Evolutionary conservation across 2,113 vertebrate species (phyloP).

Genomic region (Leucosticte australis): DNA sequence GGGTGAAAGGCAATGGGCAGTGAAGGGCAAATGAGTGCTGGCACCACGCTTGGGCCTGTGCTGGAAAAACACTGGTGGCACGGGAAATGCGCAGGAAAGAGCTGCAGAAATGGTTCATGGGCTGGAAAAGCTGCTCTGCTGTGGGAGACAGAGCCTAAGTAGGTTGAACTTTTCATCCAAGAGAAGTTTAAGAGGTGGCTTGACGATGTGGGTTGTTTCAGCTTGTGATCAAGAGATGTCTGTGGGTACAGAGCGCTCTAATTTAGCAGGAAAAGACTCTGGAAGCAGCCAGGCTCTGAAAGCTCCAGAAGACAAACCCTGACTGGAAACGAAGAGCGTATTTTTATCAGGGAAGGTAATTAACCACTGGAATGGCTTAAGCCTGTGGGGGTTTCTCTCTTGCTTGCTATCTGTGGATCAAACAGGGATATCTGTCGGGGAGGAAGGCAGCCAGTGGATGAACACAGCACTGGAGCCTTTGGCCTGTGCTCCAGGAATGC

Average conservation of each 20-base stretch:
- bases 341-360: constrained; percentile 39
- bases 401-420: constrained; percentile 1
- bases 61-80: background rate
- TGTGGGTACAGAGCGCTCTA: background rate
- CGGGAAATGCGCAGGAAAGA: background rate
- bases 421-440: background rate
- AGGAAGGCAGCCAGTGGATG: background rate
- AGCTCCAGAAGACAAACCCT: background rate
- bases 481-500: background rate
- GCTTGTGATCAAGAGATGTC: constrained; percentile 40
- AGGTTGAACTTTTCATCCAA: constrained; percentile 46
- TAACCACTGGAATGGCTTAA: background rate
- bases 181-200: constrained; percentile 35
- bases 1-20: rapidly evolving
- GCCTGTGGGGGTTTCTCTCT: constrained; percentile 20
- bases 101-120: background rate
- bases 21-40: background rate
- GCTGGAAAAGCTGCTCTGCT: background rate
- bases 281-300: background rate
- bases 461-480: background rate
- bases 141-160: background rate
- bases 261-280: background rate
- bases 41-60: rapidly evolving
- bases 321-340: background rate
- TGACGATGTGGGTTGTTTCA: background rate